These are phyloP conservation scores for Flexamia atlantica DNA, from an alignment of 2,888 invertebrate species.

Conservation along the genomic window DNA sequence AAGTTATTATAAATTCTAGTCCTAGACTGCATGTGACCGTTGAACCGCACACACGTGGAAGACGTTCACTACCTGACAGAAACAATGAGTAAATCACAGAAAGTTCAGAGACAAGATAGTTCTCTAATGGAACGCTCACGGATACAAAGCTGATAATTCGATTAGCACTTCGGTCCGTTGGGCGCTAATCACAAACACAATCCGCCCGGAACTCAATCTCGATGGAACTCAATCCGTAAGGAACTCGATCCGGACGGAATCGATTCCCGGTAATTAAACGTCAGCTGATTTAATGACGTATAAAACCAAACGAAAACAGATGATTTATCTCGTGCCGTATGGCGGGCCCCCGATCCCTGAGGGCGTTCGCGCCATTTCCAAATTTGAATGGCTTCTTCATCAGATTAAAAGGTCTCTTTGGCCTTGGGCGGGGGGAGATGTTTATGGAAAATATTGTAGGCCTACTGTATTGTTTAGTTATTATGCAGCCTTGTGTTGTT, in stretches of 20 bases:
- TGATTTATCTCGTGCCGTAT: conserved; percentile 44
- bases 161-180: conserved; percentile 25
- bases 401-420: conserved; percentile 42
- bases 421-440: background rate
- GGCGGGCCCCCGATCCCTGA: background rate
- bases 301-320: conserved; percentile 37
- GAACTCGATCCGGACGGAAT: too few relatives aligned
- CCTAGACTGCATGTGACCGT: too few relatives aligned
- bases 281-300: conserved; percentile 43
- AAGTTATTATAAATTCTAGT: too few relatives aligned
- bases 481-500: too few relatives aligned
- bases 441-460: too few relatives aligned
- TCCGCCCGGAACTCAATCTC: background rate
- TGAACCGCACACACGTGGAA: too few relatives aligned
- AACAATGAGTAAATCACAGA: too few relatives aligned
- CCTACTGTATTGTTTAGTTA: too few relatives aligned
- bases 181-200: conserved; percentile 41
- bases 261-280: conserved; percentile 44
- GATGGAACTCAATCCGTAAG: too few relatives aligned
- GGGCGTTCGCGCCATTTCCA: conserved; percentile 25
- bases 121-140: conserved; percentile 45
- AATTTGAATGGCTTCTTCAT: conserved; percentile 44
- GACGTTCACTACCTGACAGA: too few relatives aligned
- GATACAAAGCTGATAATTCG: conserved; percentile 17
- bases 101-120: background rate